Conservation (phyloP, 2,797 vertebrate genomes). For the Microctenopoma steveboyesi region DNA sequence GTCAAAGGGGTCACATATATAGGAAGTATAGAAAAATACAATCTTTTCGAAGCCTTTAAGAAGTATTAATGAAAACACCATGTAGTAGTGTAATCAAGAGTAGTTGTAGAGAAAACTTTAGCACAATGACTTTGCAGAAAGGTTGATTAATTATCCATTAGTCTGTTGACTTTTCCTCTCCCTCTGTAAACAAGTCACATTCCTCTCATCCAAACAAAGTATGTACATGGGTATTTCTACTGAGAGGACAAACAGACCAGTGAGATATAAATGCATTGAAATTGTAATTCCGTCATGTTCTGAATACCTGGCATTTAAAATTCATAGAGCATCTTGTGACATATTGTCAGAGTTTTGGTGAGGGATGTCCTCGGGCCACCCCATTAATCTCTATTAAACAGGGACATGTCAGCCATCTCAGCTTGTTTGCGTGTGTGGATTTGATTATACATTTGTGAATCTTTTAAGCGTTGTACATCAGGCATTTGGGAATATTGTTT, state of each 20-base stretch:
- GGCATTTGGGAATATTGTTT: constrained; percentile 24
- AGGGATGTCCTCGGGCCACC: constrained; percentile 67
- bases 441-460: constrained; percentile 34
- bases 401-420: constrained; percentile 51
- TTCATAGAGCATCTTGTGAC: constrained; percentile 63
- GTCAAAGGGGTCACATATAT: no score
- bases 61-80: constrained; percentile 30
- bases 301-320: constrained; percentile 70
- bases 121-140: constrained; percentile 34
- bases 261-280: constrained; percentile 48
- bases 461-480: constrained; percentile 8
- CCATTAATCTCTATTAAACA: constrained; percentile 76
- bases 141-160: constrained; percentile 50
- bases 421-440: constrained; percentile 32
- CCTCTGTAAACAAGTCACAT: constrained; percentile 37
- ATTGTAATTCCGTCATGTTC: constrained; percentile 53
- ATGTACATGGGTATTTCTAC: constrained; percentile 8
- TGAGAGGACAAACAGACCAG: constrained; percentile 11
- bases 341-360: constrained; percentile 66
- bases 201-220: constrained; percentile 3
- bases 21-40: no score
- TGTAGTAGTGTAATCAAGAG: constrained; percentile 2
- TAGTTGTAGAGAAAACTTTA: background rate
- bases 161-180: constrained; percentile 11
- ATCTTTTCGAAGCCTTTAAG: no score